Evolutionary conservation across 2,888 invertebrate genomes (phyloP).

Genomic region (Deilephila elpenor): DNA sequence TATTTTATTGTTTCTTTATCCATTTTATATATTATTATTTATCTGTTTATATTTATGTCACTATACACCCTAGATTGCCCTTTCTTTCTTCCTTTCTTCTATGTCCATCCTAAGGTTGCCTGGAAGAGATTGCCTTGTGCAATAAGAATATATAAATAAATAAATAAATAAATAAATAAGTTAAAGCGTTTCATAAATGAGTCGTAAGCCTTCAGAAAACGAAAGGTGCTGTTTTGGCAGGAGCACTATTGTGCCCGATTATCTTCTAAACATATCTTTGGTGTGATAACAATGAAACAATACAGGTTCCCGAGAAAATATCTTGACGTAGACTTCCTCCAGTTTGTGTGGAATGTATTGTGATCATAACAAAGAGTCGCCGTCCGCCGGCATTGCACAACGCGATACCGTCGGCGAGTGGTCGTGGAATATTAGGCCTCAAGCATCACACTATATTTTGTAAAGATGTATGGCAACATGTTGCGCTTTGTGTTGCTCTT

Average conservation of each 20-base stretch:
- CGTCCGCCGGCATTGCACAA: constrained; percentile 16
- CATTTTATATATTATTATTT: too few relatives aligned
- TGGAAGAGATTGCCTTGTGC: too few relatives aligned
- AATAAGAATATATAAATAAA: too few relatives aligned
- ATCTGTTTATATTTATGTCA: too few relatives aligned
- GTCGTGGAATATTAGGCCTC: background rate
- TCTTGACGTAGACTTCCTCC: constrained; percentile 26
- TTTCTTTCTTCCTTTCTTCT: too few relatives aligned
- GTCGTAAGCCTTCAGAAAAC: too few relatives aligned
- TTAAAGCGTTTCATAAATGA: too few relatives aligned
- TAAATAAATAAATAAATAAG: too few relatives aligned
- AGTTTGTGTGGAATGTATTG: constrained; percentile 40
- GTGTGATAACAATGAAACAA: background rate
- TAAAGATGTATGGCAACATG: constrained; percentile 33
- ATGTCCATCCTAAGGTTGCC: too few relatives aligned
- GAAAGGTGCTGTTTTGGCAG: too few relatives aligned
- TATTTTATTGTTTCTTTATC: too few relatives aligned
- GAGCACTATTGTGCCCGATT: background rate
- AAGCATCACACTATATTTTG: constrained; percentile 12
- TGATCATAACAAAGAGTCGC: constrained; percentile 42
- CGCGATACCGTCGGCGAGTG: constrained; percentile 15
- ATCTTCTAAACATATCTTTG: background rate
- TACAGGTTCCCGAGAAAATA: constrained; percentile 5
- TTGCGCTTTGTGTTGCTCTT: constrained; percentile 35
- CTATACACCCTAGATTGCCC: too few relatives aligned